Conservation (phyloP, 2,797 vertebrate genomes). For the Arrhamphus sclerolepis region DNA sequence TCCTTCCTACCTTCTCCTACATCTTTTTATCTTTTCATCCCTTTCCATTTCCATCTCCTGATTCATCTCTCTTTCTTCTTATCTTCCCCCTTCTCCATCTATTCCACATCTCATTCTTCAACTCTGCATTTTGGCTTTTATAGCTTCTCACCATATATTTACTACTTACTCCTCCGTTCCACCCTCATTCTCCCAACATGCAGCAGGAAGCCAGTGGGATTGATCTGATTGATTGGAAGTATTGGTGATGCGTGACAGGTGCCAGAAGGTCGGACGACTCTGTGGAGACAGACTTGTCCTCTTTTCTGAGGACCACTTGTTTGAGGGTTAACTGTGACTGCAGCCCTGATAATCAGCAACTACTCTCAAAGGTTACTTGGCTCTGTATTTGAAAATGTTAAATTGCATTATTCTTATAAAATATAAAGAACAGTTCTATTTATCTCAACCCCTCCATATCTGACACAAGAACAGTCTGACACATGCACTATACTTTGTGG, state of each 20-base stretch:
- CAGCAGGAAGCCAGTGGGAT: slow-evolving; percentile 42
- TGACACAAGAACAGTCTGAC: background rate
- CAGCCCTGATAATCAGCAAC: slow-evolving; percentile 4
- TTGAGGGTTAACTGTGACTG: slow-evolving; percentile 20
- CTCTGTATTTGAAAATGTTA: no score
- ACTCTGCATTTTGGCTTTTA: slow-evolving; percentile 6
- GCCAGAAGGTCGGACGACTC: slow-evolving; percentile 50
- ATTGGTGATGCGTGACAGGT: slow-evolving; percentile 50
- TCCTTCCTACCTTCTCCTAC: slow-evolving; percentile 43
- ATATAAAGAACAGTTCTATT: background rate
- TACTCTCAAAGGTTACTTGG: background rate
- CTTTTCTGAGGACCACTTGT: slow-evolving; percentile 23
- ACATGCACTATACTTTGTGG: slow-evolving; percentile 3
- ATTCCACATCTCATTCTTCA: slow-evolving; percentile 5
- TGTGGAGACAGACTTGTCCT: slow-evolving; percentile 46
- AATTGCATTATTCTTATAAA: background rate
- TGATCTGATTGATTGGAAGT: slow-evolving; percentile 56
- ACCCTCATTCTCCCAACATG: background rate
- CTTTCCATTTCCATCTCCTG: slow-evolving; percentile 34
- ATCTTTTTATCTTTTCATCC: slow-evolving; percentile 49
- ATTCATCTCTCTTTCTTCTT: slow-evolving; percentile 5
- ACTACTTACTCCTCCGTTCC: slow-evolving; percentile 1
- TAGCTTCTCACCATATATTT: background rate
- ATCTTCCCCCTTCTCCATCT: slow-evolving; percentile 15
- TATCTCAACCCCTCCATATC: background rate